Evolutionary conservation across 2,888 invertebrate genomes (phyloP).

Genomic region (Cactoblastis cactorum): DNA sequence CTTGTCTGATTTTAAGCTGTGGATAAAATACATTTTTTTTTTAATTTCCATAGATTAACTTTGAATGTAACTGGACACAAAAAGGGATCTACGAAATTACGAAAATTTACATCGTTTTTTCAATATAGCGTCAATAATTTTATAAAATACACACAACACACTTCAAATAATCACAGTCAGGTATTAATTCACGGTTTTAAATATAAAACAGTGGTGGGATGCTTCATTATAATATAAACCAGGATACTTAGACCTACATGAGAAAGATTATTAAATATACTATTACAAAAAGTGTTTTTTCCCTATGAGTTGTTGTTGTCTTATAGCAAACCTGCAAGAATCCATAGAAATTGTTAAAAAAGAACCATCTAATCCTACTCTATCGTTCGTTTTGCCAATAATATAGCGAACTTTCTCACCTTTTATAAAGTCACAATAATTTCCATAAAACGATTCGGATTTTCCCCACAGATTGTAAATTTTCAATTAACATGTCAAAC

Average conservation of each 20-base stretch:
- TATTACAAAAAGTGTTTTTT: not conserved
- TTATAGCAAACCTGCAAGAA: not conserved
- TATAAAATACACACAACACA: conserved; percentile 3
- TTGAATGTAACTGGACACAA: not conserved
- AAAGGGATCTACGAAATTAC: not conserved
- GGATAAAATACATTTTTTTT: not conserved
- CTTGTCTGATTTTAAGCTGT: conserved; percentile 3
- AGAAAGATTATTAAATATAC: conserved; percentile 4
- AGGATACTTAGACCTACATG: not conserved
- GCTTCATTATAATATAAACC: conserved; percentile 2
- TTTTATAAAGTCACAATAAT: not conserved
- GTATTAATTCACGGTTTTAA: conserved; percentile 7
- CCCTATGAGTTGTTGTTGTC: not conserved
- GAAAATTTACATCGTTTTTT: not conserved
- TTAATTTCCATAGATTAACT: not conserved
- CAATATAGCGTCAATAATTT: not conserved
- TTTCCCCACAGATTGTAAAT: not conserved
- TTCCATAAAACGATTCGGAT: not conserved
- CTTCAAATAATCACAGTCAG: conserved; percentile 7
- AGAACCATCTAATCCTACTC: too few species aligned
- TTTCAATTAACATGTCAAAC: not conserved
- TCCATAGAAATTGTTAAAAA: too few species aligned
- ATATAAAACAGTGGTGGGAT: conserved; percentile 8
- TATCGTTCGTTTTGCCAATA: conserved; percentile 7
- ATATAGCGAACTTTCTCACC: conserved; percentile 15